Base-by-base conservation (phyloP, 2,888 invertebrate species). In the Morpho helenor region DNA sequence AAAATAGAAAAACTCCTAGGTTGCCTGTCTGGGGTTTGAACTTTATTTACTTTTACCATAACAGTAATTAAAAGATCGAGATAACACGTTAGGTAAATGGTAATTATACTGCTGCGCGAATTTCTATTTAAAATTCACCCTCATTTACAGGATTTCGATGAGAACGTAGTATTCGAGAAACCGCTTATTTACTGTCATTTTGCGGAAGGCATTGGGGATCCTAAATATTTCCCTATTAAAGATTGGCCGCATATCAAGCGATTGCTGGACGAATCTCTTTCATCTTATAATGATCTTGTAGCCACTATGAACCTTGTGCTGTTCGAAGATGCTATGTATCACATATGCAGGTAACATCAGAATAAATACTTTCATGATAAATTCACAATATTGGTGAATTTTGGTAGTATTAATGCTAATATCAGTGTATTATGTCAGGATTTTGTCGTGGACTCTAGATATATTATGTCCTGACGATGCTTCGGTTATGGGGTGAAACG, bases 241-340 rank as follows among this genome's bases (percentile, higher is more conserved):
- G 93, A 93, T 62, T 97, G 96, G 94, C 73, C 87, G 0, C 92
- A 92, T 2, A 89, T 98, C 10, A 93, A 93, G 66, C 94, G 93
- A 69, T 84, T 97, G 46, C 87, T 98, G 1, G 91, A 93, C 7
- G 98, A 98, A 67, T 97, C 97, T 0, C 91, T 98, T 55, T 91
- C 93, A 3, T 93, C 93, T 16, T 98, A 98, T 78, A 98, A 98
- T 77, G 98, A 98, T 74, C 91, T 98, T 64, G 93, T 96, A 7
- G 95, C 97, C 2, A 95, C 96, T 0, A 98, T 98, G 97, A 97
- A 98, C 83, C 88, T 98, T 60, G 98, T 98, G 3, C 92, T 98
- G 7, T 98, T 98, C 75, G 98, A 98, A 76, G 98, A 98, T 79
- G 98, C 98, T 9, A 97, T 98, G 95, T 93, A 94, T 65, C 98